Base-by-base conservation (phyloP, 2,113 vertebrate species). In the Zosterops lateralis region DNA sequence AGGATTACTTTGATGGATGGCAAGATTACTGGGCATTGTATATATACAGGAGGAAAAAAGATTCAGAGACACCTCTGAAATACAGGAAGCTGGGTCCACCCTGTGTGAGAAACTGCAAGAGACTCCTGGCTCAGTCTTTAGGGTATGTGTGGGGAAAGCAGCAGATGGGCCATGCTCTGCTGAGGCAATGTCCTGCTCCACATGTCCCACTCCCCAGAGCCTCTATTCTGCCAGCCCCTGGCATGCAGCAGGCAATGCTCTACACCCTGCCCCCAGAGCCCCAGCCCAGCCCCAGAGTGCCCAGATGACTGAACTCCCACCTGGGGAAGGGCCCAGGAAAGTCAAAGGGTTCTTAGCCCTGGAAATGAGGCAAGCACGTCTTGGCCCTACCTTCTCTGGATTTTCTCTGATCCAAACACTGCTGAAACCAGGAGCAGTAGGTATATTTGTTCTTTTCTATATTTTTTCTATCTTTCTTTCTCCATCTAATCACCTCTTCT, bases 111-210 rank as follows among this genome's bases (percentile, higher is more conserved):
- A 9, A 38, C 28, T 64, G 14, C 19, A 25, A 47, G 34, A 34
- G 24, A 20, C 16, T 42, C 34, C 24, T n/a, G n/a, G 15, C 42
- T n/a, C 0, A 0, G 56, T 12, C 2, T n/a, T 56, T 48, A n/a
- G 40, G 9, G 7, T 5, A 8, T 24, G 14, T n/a, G 28, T 8
- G 22, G 16, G n/a, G 12, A 15, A 65, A 29, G 22, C 12, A 38
- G 29, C 14, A 19, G 50, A 14, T 6, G 0, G n/a, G 12, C 9
- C 50, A 40, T 64, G 40, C 3, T 1, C 22, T 65, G 24, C 18
- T 40, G n/a, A 29, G n/a, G 12, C 40, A 73, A 9, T 28, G 40
- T 11, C 17, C 17, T 47, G 24, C n/a, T 40, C 50, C 19, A 40
- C 12, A 28, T 4, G 28, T 24, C 14, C 28, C n/a, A 64, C 1